Conservation (phyloP, 2,888 invertebrate genomes). For the Dicyrtoma fusca region DNA sequence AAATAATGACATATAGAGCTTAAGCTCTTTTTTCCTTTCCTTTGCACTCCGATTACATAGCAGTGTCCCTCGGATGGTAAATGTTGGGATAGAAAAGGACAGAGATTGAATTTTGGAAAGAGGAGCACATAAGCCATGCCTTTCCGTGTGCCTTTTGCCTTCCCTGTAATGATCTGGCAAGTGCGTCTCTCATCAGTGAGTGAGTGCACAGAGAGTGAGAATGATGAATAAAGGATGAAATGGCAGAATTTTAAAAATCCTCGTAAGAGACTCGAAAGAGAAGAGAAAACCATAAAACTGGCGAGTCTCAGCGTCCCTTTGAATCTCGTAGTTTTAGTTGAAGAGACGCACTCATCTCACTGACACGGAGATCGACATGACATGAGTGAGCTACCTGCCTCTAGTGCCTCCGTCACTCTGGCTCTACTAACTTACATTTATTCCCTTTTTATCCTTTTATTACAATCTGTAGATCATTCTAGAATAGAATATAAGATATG, state of each 20-base stretch:
- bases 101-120: neutral
- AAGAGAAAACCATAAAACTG: too few species aligned
- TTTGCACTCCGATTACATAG: too few species aligned
- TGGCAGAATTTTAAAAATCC: conserved; percentile 42
- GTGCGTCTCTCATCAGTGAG: too few species aligned
- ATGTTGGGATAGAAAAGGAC: neutral
- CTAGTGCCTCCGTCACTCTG: too few species aligned
- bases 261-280: neutral
- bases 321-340: too few species aligned
- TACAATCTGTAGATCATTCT: too few species aligned
- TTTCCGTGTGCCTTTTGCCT: neutral
- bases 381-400: too few species aligned
- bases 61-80: neutral
- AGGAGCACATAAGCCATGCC: conserved; percentile 14
- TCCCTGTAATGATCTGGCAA: conserved; percentile 38
- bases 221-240: conserved; percentile 48
- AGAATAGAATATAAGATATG: too few species aligned
- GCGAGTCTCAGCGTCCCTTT: neutral
- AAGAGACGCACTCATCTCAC: neutral
- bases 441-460: too few species aligned
- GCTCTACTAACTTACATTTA: too few species aligned
- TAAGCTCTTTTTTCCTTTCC: too few species aligned
- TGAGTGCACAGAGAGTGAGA: neutral
- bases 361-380: neutral
- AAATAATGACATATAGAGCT: too few species aligned